phyloP scores from a whole-genome alignment of 2,888 invertebrate species.

The Hartigia nigra region DNA sequence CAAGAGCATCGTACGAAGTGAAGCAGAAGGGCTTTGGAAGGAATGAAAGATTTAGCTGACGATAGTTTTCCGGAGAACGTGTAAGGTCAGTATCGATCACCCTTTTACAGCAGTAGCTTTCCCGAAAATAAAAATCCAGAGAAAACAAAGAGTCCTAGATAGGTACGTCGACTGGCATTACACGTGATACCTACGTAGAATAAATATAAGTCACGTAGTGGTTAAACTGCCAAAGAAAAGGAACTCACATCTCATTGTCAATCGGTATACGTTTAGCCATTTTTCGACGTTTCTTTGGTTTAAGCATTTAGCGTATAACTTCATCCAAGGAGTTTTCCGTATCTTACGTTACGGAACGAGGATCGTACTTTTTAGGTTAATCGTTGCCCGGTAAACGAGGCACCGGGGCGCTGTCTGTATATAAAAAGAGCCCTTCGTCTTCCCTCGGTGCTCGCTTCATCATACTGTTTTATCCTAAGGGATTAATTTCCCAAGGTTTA shows the following conservation, averaged over 20 bases:
- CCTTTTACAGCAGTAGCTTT: not conserved
- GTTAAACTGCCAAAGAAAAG: not conserved
- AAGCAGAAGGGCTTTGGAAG: not conserved
- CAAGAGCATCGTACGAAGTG: not conserved
- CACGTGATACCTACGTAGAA: not conserved
- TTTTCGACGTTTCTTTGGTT: not conserved
- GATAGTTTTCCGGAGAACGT: not conserved
- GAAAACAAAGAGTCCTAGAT: not conserved
- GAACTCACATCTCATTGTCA: not conserved
- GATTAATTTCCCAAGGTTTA: slow-evolving; percentile 54
- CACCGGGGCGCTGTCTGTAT: slow-evolving; percentile 44
- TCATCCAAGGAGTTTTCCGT: not conserved
- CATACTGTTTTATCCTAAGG: slow-evolving; percentile 49
- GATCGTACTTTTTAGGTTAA: slow-evolving; percentile 52
- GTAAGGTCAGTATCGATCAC: not conserved
- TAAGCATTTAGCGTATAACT: not conserved
- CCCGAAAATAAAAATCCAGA: not conserved
- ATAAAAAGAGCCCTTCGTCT: slow-evolving; percentile 28
- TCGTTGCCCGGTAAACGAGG: slow-evolving; percentile 52
- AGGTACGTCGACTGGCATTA: not conserved
- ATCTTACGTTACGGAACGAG: slow-evolving; percentile 8
- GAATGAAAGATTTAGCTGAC: not conserved
- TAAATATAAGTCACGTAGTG: not conserved
- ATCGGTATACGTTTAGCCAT: not conserved
- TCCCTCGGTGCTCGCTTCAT: slow-evolving; percentile 31